These are phyloP conservation scores for Perccottus glenii DNA, from an alignment of 2,113 vertebrate genomes.

Conservation along the genomic window DNA sequence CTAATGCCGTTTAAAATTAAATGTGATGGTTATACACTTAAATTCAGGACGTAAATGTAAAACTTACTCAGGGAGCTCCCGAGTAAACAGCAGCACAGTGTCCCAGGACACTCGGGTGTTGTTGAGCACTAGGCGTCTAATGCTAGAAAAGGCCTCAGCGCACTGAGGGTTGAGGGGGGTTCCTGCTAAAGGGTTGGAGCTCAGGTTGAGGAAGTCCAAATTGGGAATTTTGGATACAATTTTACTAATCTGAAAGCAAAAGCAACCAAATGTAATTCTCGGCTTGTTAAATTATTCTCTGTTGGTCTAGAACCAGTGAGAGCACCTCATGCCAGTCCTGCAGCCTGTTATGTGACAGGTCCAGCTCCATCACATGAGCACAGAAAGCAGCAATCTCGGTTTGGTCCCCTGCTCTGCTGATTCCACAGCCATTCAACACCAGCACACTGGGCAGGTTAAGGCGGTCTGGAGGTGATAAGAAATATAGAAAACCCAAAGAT, in stretches of 20 bases:
- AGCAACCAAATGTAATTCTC: too few species aligned
- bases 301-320: background rate
- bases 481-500: background rate
- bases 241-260: slow-evolving; percentile 89
- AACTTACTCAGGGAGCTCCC: slow-evolving; percentile 90
- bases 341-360: slow-evolving; percentile 95
- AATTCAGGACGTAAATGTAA: background rate
- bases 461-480: slow-evolving; percentile 80
- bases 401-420: slow-evolving; percentile 90
- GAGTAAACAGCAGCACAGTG: slow-evolving; percentile 88
- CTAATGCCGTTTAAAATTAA: too few species aligned
- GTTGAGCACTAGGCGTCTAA: slow-evolving; percentile 95
- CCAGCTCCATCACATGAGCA: slow-evolving; percentile 93
- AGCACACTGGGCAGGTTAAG: slow-evolving; percentile 95
- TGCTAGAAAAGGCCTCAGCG: slow-evolving; percentile 87
- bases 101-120: slow-evolving; percentile 98
- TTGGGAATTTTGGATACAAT: slow-evolving; percentile 97
- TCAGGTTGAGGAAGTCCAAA: slow-evolving; percentile 96
- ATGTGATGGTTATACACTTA: too few species aligned
- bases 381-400: slow-evolving; percentile 95
- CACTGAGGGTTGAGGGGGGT: slow-evolving; percentile 83
- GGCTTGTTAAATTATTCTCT: background rate
- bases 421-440: slow-evolving; percentile 92
- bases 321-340: slow-evolving; percentile 95
- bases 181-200: slow-evolving; percentile 93